Evolutionary conservation across 2,797 vertebrate species (phyloP).

Genomic region (Enteromius radiatus): DNA sequence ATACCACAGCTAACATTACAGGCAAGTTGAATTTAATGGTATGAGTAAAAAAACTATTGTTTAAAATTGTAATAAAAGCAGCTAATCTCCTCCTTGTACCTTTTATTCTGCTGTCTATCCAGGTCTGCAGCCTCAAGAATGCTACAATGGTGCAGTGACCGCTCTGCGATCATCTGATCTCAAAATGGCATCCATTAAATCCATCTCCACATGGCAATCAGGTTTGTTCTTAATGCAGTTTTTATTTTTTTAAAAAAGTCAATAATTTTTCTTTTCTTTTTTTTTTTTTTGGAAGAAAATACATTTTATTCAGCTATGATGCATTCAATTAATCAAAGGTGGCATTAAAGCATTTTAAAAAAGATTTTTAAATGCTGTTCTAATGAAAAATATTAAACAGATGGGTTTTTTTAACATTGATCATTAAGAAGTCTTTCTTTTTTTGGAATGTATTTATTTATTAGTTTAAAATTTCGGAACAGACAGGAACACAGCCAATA

Average conservation of each 20-base stretch:
- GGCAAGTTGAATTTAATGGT: constrained; percentile 70
- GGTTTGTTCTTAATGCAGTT: constrained; percentile 69
- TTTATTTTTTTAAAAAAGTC: background rate
- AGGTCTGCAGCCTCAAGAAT: constrained; percentile 74
- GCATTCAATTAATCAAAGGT: background rate
- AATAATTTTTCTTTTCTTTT: background rate
- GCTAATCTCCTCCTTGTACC: background rate
- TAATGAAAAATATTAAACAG: background rate
- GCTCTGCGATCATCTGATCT: constrained; percentile 67
- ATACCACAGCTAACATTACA: constrained; percentile 67
- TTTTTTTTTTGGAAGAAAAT: background rate
- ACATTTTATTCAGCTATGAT: background rate
- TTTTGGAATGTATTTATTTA: too few relatives aligned
- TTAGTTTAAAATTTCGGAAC: too few relatives aligned
- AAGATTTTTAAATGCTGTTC: background rate
- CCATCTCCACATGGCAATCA: constrained; percentile 67
- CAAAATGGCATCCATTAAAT: constrained; percentile 61
- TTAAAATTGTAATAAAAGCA: background rate
- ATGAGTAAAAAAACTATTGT: background rate
- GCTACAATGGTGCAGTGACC: constrained; percentile 81
- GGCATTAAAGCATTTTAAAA: background rate
- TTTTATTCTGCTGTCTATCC: constrained; percentile 47
- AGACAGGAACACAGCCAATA: too few relatives aligned
- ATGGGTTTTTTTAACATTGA: background rate
- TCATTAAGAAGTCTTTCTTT: background rate